These are phyloP conservation scores for Platichthys stellatus DNA, from an alignment of 2,113 vertebrate genomes.

Conservation along the genomic window DNA sequence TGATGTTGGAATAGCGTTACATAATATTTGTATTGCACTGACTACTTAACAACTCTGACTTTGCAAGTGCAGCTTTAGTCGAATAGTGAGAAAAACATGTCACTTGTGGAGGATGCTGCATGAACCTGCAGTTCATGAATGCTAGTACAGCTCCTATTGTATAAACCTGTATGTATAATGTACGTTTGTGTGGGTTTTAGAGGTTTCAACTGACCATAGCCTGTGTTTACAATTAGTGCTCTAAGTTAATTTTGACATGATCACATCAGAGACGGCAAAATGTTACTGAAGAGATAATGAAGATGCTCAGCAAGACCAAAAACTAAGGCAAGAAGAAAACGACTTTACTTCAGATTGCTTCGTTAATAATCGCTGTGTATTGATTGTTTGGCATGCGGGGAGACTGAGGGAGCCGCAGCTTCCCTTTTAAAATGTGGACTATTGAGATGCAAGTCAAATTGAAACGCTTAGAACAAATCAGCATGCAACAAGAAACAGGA, in stretches of 20 bases:
- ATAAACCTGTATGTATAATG: not conserved
- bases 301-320: conserved; percentile 6
- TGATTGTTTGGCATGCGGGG: conserved; percentile 23
- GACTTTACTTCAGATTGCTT: conserved; percentile 12
- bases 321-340: not conserved
- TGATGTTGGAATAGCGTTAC: too few species aligned
- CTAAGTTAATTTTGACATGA: not conserved
- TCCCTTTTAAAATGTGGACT: conserved; percentile 8
- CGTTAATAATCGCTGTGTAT: conserved; percentile 31
- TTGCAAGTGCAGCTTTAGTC: not conserved
- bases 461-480: conserved; percentile 13
- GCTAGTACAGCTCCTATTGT: not conserved
- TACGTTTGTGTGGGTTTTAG: not conserved
- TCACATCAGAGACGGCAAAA: conserved; percentile 21
- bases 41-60: not conserved
- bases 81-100: too few species aligned
- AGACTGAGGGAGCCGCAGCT: conserved; percentile 1
- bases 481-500: not conserved
- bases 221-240: not conserved
- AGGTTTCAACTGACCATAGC: not conserved
- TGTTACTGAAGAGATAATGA: not conserved
- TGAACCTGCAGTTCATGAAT: not conserved
- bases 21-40: not conserved
- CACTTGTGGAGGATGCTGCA: too few species aligned
- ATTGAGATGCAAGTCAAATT: conserved; percentile 4